phyloP scores from a whole-genome alignment of 2,113 vertebrate genomes.

The Chiloscyllium plagiosum region DNA sequence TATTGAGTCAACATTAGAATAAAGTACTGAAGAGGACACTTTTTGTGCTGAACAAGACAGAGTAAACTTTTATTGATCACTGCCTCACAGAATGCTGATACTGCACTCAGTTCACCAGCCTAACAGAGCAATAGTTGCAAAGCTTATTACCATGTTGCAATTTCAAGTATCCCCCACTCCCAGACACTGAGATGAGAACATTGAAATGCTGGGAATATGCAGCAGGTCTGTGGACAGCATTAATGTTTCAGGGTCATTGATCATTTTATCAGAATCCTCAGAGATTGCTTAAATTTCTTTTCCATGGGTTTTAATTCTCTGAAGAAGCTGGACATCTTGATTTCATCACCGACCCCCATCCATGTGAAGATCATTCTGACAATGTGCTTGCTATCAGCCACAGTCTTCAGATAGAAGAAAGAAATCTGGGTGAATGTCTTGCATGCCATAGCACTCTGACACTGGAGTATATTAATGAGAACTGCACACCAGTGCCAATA shows the following conservation, averaged over 20 bases:
- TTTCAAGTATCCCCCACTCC: not conserved
- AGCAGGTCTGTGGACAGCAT: not conserved
- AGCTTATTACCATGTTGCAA: not conserved
- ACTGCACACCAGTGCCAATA: not conserved
- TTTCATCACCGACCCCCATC: not conserved
- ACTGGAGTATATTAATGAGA: not conserved
- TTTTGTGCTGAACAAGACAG: constrained; percentile 2
- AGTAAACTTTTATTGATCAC: not conserved
- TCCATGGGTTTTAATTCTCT: not conserved
- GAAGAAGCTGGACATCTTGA: not conserved
- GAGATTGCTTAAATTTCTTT: not conserved
- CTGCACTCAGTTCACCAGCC: not conserved
- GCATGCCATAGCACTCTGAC: not conserved
- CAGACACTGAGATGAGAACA: not conserved
- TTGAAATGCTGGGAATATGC: not conserved
- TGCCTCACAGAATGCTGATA: not conserved
- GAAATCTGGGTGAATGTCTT: not conserved
- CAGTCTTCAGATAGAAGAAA: not conserved
- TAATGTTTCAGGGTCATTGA: not conserved
- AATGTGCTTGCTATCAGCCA: not conserved
- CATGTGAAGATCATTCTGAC: not conserved
- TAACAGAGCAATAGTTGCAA: not conserved
- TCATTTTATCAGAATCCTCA: not conserved
- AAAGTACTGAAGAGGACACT: not conserved
- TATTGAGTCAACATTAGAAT: not conserved